Evolutionary conservation across 2,113 vertebrate genomes (phyloP), one percentile per base, ranked within the genome.

Genomic region (Elaphurus davidianus): DNA sequence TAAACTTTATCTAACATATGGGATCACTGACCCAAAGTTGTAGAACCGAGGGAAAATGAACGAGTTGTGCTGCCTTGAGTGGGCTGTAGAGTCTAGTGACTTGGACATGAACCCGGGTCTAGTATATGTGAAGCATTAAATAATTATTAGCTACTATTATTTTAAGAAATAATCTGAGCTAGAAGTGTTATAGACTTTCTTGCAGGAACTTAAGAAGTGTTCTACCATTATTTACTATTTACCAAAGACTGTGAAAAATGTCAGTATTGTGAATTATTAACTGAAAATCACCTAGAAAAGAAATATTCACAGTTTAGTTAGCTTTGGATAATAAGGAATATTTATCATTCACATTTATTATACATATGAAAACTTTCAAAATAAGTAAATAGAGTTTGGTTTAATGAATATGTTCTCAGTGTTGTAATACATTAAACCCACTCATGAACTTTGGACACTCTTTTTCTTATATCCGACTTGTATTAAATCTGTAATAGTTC

Each of bases 231-330:
- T 45, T 94, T 92, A 81, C 4, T 74, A 19, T 47, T 83, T 92
- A 97, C 2, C 30, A 87, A 97, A 64, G 25, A 71, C 33, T 85
- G 57, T 79, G 55, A 94, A 90, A 87, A 92, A 88, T 85, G 7
- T 47, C 91, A 87, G 55, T 33, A 25, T 43, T 92, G 13, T 76
- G 78, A 92, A 23, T 94, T 94, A 76, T 86, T 96, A 47, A 91
- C 27, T 76, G 59, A 96, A 98, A 92, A 85, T 76, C 47, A 54
- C 9, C 30, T 71, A 82, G 28, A 94, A 97, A 92, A 76, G 59
- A 94, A 81, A 30, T 92, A 83, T 74, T 87, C 36, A 57, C 27
- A 92, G 64, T 97, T 93, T 90, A 93, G n/a, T 85, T 88, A 83
- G 30, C 40, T 83, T 95, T 11, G 11, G 9, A 84, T 57, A 81